Evolutionary conservation across 2,797 vertebrate species (phyloP), one percentile per base, ranked within the genome.

Genomic region (Tamandua tetradactyla): DNA sequence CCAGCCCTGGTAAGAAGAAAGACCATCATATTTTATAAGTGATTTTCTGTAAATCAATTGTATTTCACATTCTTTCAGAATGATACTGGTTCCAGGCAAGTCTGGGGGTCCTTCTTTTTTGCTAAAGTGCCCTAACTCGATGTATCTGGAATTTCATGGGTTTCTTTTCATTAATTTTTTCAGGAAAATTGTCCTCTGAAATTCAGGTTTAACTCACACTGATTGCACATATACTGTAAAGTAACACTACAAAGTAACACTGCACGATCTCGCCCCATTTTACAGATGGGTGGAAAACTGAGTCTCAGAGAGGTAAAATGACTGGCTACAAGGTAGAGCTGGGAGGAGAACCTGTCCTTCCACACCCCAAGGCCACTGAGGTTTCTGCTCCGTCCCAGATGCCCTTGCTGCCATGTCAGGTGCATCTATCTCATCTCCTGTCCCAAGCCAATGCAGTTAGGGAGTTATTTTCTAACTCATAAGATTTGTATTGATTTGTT

Each of bases 31-130:
- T 76, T 91, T 93, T 88, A 89, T 11, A 93, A 80, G 75, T 55
- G 37, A 25, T 47, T 7, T 52, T 93, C 12, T 64, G 59, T 64
- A 74, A 47, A 37, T 74, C 64, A 20, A 1, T 79, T 79, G 8
- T 52, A 64, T 82, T 94, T 92, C 71, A 89, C 66, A 75, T 91
- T 96, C 37, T 78, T 93, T 81, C 64, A 6, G 89, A 52, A 61
- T 68, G 71, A 87, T 85, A 93, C 61, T 74, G 10, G 27, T 14
- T 86, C 59, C 40, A 62, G 2, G 55, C 30, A 89, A 42, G 35
- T 7, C n/a, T 69, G 61, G 18, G 69, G 40, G 30, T 44, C 42
- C 68, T 61, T 69, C 44, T 68, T 62, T 86, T 78, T 61, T 57
- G 35, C 44, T 47, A 47, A 47, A 20, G 4, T 49, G 25, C 87